A percentile compares a stretch with the other conserved stretches of the same genome.
phyloP scores from a whole-genome alignment of 2,797 vertebrate species.

The Sciurus carolinensis region DNA sequence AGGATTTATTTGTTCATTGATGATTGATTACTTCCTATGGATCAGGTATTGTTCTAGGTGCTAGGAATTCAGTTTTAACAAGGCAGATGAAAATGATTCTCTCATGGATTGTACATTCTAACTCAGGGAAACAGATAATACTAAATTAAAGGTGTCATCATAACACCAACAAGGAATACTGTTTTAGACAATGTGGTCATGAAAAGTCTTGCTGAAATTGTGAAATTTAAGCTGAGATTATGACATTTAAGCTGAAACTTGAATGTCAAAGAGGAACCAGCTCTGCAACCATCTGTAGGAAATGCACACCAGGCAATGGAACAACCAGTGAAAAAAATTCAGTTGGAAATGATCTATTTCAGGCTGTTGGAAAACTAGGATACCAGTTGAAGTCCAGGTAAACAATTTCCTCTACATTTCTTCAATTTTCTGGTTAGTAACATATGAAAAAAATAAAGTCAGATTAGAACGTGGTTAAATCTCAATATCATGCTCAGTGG shows the following conservation, averaged over 20 bases:
- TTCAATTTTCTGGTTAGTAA: background rate
- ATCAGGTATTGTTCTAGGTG: slow-evolving; percentile 9
- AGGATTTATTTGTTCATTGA: slow-evolving; percentile 35
- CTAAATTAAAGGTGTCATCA: background rate
- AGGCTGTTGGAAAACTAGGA: background rate
- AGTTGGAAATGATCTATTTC: background rate
- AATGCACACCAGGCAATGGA: background rate
- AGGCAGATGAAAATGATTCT: background rate
- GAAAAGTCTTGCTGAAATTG: slow-evolving; percentile 41
- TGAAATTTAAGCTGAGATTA: slow-evolving; percentile 68
- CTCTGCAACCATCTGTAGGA: background rate
- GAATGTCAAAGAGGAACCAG: slow-evolving; percentile 10
- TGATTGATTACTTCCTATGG: background rate
- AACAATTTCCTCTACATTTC: background rate
- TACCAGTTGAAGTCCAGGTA: background rate
- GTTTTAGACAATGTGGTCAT: background rate
- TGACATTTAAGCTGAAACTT: slow-evolving; percentile 56
- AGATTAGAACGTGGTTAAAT: background rate
- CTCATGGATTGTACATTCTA: background rate
- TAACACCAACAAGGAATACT: background rate
- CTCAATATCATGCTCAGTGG: background rate
- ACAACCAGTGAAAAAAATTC: background rate
- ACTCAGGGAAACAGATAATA: background rate
- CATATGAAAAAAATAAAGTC: background rate
- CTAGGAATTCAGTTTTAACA: background rate